Conservation (phyloP, 1,140 invertebrate genomes). For the Berghia stephanieae region DNA sequence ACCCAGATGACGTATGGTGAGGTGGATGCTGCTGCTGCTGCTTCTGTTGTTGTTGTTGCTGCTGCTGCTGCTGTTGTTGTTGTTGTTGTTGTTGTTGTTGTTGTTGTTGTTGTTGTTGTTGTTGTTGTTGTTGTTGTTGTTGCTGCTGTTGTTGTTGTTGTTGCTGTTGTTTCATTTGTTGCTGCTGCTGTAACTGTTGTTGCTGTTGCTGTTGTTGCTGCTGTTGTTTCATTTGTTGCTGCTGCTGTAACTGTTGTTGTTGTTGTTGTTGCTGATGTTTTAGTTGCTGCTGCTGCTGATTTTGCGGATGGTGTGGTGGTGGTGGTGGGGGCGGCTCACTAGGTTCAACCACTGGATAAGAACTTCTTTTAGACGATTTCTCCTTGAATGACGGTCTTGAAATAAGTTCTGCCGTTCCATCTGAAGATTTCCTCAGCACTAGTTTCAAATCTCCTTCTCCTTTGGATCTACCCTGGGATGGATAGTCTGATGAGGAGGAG, state of each 20-base stretch:
- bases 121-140: too few species aligned
- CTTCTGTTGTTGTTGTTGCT: too few species aligned
- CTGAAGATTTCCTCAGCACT: conserved; percentile 22
- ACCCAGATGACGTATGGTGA: too few species aligned
- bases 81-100: too few species aligned
- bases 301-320: not conserved
- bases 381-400: conserved; percentile 19
- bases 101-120: too few species aligned
- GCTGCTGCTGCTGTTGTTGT: too few species aligned
- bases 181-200: too few species aligned
- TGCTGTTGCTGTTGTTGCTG: not conserved
- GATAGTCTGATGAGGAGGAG: not conserved
- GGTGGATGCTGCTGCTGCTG: too few species aligned
- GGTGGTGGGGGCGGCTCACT: not conserved
- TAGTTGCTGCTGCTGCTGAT: not conserved
- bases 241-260: not conserved
- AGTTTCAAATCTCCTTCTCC: conserved; percentile 26
- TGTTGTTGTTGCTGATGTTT: too few species aligned
- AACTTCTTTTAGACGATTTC: not conserved
- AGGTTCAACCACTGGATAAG: not conserved
- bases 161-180: not conserved
- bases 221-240: not conserved
- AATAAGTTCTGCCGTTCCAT: conserved; percentile 29
- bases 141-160: not conserved
- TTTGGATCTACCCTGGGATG: conserved; percentile 7